These are phyloP conservation scores for Drosophila acutilabella DNA, from an alignment of 2,888 invertebrate species.

Conservation along the genomic window DNA sequence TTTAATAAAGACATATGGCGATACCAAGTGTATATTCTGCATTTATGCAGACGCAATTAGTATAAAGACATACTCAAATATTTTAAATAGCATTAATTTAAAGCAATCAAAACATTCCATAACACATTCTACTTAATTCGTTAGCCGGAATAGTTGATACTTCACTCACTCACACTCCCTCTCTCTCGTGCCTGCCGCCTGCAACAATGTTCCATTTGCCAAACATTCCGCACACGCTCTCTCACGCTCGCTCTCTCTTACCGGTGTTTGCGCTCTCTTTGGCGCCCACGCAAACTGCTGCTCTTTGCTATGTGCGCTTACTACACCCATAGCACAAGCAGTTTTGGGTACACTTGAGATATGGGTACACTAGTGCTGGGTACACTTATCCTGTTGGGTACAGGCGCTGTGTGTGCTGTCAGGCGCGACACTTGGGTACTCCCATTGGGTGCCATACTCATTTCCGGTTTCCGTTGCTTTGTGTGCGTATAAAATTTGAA, in stretches of 20 bases:
- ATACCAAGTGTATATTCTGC: background rate
- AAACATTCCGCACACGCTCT: slow-evolving; percentile 45
- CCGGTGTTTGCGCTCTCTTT: slow-evolving; percentile 46
- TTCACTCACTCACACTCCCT: slow-evolving; percentile 1
- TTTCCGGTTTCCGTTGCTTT: slow-evolving; percentile 83
- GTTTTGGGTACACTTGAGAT: slow-evolving; percentile 20
- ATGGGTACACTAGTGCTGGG: background rate
- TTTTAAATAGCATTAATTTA: slow-evolving; percentile 11
- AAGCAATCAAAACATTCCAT: slow-evolving; percentile 33
- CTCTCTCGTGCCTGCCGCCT: slow-evolving; percentile 11
- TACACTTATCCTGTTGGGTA: slow-evolving; percentile 29
- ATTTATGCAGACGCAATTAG: slow-evolving; percentile 1
- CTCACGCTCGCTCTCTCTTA: slow-evolving; percentile 25
- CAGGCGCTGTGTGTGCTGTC: slow-evolving; percentile 16
- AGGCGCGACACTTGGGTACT: slow-evolving; percentile 48
- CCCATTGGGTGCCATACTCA: slow-evolving; percentile 76
- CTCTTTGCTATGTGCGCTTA: slow-evolving; percentile 20
- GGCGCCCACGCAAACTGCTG: slow-evolving; percentile 14
- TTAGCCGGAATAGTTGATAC: slow-evolving; percentile 56
- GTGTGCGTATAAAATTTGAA: slow-evolving; percentile 80
- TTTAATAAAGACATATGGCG: too few relatives aligned
- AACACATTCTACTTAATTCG: slow-evolving; percentile 37
- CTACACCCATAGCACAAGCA: slow-evolving; percentile 14
- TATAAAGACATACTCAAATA: background rate
- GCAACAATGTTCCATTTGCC: slow-evolving; percentile 63